phyloP scores from a whole-genome alignment of 2,888 invertebrate species.

The Oasisia sp. region DNA sequence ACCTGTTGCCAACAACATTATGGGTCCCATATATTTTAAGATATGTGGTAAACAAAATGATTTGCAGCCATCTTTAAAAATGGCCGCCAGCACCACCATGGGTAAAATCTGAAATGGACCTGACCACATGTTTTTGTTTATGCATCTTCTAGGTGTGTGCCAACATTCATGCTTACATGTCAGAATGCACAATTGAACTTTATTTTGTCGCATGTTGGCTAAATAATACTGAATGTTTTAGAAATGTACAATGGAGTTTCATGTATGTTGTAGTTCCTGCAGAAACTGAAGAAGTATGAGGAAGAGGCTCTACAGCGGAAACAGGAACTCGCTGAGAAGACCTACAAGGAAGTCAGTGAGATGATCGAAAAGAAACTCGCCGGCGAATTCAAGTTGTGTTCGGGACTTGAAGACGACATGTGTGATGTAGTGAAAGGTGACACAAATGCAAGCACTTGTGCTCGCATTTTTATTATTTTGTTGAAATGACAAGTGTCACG shows the following conservation, averaged over 20 bases:
- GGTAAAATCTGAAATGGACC: no score
- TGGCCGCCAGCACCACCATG: no score
- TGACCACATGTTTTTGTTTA: no score
- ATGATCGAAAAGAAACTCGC: slow-evolving; percentile 60
- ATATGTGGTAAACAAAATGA: no score
- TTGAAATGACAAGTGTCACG: no score
- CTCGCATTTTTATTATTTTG: no score
- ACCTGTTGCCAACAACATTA: no score
- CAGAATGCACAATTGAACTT: neutral
- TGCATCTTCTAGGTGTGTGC: no score
- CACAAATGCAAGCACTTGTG: neutral
- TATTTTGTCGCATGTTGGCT: neutral
- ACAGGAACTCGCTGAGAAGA: slow-evolving; percentile 54
- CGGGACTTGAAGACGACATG: slow-evolving; percentile 28
- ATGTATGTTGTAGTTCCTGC: neutral
- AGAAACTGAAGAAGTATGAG: slow-evolving; percentile 50
- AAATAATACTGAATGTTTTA: neutral
- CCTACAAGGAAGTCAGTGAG: slow-evolving; percentile 51
- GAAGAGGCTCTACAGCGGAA: slow-evolving; percentile 55
- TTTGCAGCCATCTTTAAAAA: no score
- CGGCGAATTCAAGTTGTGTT: slow-evolving; percentile 52
- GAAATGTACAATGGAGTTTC: neutral
- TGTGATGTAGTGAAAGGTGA: slow-evolving; percentile 30
- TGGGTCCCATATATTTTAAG: no score
- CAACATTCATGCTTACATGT: no score